phyloP scores from a whole-genome alignment of 1,140 invertebrate species.

The Drosophila dunni region DNA sequence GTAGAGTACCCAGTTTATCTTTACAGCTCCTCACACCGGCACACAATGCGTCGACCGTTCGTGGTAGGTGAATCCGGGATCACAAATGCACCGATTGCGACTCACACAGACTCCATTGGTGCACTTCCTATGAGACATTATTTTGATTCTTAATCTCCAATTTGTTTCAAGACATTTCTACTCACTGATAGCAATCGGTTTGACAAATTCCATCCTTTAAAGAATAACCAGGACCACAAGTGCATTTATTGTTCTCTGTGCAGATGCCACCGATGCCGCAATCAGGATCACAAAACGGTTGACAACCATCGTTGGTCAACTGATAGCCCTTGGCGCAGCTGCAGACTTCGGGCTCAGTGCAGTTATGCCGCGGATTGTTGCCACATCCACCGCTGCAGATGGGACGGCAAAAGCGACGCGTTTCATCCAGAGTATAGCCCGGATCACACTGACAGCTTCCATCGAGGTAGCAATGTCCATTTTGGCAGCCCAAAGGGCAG shows the following conservation, averaged over 20 bases:
- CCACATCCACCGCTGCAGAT: slow-evolving; percentile 84
- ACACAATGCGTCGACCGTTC: slow-evolving; percentile 82
- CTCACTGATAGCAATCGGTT: slow-evolving; percentile 79
- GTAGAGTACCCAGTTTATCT: not conserved
- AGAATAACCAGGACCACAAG: slow-evolving; percentile 64
- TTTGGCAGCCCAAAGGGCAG: slow-evolving; percentile 78
- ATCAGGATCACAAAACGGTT: slow-evolving; percentile 74
- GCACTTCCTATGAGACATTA: slow-evolving; percentile 59
- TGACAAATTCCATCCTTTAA: slow-evolving; percentile 74
- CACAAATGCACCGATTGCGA: slow-evolving; percentile 77
- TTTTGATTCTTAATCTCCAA: not conserved
- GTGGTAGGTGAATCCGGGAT: slow-evolving; percentile 75
- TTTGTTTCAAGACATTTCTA: slow-evolving; percentile 7
- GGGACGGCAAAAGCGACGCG: slow-evolving; percentile 84
- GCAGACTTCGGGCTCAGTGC: slow-evolving; percentile 77
- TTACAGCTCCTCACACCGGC: slow-evolving; percentile 31
- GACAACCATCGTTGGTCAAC: slow-evolving; percentile 71
- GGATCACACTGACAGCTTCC: slow-evolving; percentile 87
- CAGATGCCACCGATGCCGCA: slow-evolving; percentile 76
- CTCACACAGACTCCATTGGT: slow-evolving; percentile 74
- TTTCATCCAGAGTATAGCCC: slow-evolving; percentile 87
- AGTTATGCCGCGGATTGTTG: slow-evolving; percentile 68
- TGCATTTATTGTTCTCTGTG: slow-evolving; percentile 65
- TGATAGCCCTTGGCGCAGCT: slow-evolving; percentile 73
- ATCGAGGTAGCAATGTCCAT: slow-evolving; percentile 85